Evolutionary conservation across 1,140 invertebrate genomes (phyloP).

Genomic region (Drosophila nannoptera): DNA sequence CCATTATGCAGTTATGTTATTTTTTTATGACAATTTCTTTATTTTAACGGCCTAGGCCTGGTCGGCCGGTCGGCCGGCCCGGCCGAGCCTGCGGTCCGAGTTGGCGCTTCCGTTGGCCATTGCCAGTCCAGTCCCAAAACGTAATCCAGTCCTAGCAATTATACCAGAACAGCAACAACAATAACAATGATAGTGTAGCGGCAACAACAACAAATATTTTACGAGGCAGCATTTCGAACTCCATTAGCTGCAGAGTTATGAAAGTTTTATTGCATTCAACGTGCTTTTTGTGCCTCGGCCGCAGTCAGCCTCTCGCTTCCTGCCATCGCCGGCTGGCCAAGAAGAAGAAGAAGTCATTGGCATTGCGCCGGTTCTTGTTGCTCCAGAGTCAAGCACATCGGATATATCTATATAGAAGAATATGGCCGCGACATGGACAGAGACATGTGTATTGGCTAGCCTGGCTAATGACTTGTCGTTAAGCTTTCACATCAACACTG

Average conservation of each 20-base stretch:
- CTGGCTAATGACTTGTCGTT: constrained; percentile 48
- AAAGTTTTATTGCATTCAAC: constrained; percentile 76
- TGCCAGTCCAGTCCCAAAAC: constrained; percentile 22
- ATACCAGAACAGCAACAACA: constrained; percentile 41
- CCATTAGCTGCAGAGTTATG: constrained; percentile 76
- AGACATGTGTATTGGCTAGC: constrained; percentile 37
- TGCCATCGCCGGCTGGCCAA: constrained; percentile 21
- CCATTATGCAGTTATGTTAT: constrained; percentile 33
- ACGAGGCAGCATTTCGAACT: constrained; percentile 75
- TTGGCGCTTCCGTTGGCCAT: constrained; percentile 71
- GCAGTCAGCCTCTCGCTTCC: constrained; percentile 16
- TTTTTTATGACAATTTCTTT: constrained; percentile 73
- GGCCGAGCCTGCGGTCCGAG: constrained; percentile 36
- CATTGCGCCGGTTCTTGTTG: constrained; percentile 44
- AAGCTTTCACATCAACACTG: constrained; percentile 42
- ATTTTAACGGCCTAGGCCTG: constrained; percentile 44
- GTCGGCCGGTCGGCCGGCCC: neutral
- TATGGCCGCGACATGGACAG: constrained; percentile 38
- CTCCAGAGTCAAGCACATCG: constrained; percentile 41
- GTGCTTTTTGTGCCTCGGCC: constrained; percentile 30
- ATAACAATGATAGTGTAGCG: constrained; percentile 22
- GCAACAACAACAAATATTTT: constrained; percentile 66
- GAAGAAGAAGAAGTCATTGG: constrained; percentile 75
- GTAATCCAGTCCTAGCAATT: constrained; percentile 63
- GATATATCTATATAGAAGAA: constrained; percentile 47